Evolutionary conservation across 2,888 invertebrate genomes (phyloP).

Genomic region (Trisateles emortualis): DNA sequence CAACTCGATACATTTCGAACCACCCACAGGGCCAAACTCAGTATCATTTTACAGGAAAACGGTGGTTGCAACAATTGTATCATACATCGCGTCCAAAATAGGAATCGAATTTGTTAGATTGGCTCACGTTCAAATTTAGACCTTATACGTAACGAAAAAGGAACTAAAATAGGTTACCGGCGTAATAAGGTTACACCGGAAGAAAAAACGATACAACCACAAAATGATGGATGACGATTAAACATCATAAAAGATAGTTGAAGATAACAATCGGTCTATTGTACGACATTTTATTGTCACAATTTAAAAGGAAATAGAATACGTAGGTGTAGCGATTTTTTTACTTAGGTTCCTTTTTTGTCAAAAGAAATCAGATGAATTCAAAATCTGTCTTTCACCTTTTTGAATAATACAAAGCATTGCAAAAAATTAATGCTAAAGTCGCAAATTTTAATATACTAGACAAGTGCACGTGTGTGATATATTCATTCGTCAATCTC

Average conservation of each 20-base stretch:
- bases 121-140: constrained; percentile 32
- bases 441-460: neutral
- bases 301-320: constrained; percentile 30
- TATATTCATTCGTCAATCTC: too few relatives aligned
- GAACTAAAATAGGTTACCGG: constrained; percentile 9
- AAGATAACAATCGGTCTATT: constrained; percentile 28
- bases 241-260: constrained; percentile 42
- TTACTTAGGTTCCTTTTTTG: constrained; percentile 12
- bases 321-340: constrained; percentile 20
- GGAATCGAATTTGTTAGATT: constrained; percentile 48
- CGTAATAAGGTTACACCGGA: constrained; percentile 38
- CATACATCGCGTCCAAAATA: constrained; percentile 58
- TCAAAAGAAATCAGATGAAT: constrained; percentile 2
- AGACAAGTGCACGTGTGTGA: neutral
- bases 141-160: constrained; percentile 33
- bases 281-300: constrained; percentile 29
- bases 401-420: neutral
- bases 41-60: constrained; percentile 82
- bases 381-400: neutral
- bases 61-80: constrained; percentile 74
- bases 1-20: constrained; percentile 66
- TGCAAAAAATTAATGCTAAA: neutral
- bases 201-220: constrained; percentile 54
- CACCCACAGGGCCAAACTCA: constrained; percentile 68
- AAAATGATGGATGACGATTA: constrained; percentile 61